These are phyloP conservation scores for Parochlus steinenii DNA, from an alignment of 2,888 invertebrate genomes.

Conservation along the genomic window DNA sequence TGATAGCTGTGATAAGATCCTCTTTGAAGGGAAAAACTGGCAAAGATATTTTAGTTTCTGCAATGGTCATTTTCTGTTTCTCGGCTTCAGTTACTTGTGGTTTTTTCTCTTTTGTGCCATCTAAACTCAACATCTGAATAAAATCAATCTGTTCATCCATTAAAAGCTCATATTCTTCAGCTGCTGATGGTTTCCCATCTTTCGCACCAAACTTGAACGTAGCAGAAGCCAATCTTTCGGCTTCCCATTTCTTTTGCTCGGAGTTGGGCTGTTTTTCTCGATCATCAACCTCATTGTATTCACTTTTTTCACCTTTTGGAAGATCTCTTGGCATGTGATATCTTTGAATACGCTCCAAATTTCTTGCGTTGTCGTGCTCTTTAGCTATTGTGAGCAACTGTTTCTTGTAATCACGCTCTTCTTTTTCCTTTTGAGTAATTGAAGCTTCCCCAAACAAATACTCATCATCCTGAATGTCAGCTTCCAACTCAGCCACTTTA, in stretches of 20 bases:
- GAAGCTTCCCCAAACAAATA: constrained; percentile 82
- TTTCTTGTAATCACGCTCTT: constrained; percentile 78
- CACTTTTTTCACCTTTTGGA: constrained; percentile 54
- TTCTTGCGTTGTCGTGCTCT: constrained; percentile 88
- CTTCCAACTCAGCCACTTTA: constrained; percentile 88
- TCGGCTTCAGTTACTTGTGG: constrained; percentile 47
- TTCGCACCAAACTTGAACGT: constrained; percentile 86
- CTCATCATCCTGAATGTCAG: constrained; percentile 90
- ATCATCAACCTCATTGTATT: constrained; percentile 74
- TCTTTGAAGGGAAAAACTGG: constrained; percentile 88
- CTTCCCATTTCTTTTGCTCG: constrained; percentile 92
- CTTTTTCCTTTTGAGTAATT: constrained; percentile 69
- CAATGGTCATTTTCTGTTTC: constrained; percentile 61
- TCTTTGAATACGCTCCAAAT: constrained; percentile 79
- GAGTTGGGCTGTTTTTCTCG: constrained; percentile 68
- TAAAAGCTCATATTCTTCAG: constrained; percentile 80
- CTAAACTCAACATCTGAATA: constrained; percentile 72
- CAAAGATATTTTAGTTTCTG: constrained; percentile 80
- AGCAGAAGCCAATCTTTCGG: constrained; percentile 87
- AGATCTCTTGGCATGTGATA: constrained; percentile 88
- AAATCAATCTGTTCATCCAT: constrained; percentile 97
- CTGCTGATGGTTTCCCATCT: constrained; percentile 42
- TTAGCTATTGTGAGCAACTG: constrained; percentile 78
- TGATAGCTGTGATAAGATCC: constrained; percentile 81
- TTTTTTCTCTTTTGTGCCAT: constrained; percentile 47